Evolutionary conservation across 1,140 invertebrate genomes (phyloP), one percentile per base, ranked within the genome.

Genomic region (Drosophila sp.): DNA sequence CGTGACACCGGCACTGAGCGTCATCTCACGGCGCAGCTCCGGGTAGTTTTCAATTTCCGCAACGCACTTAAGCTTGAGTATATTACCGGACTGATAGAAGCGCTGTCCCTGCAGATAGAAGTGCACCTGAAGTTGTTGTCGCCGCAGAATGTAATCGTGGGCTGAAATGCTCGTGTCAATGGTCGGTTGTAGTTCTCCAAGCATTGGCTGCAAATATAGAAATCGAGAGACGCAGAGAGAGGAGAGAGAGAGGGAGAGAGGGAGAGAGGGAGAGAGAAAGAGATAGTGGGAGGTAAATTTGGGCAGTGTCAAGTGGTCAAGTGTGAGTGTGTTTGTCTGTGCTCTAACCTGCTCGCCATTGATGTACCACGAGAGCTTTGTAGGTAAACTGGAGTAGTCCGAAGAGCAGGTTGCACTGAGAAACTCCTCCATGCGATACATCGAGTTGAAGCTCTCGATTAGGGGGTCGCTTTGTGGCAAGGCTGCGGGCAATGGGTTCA

Each of bases 361-460:
- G 75, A 95, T 94, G 80, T 93, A 94, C 94, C 94, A 95, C 58
- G 93, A 93, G 57, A 95, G 92, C 50, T 93, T 93, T 7, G 94
- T 93, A 8, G 94, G 93, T 29, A 94, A 93, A 76, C 94, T 93
- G 11, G 94, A 94, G 74, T 92, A 93, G 78, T 93, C 93, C 16
- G 94, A 94, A 36, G 93, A 92, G 90, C 94, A 94, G 80, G 94
- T 94, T 45, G 94, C 93, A 48, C 92, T 92, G 45, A 94, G 91
- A 61, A 92, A 92, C 66, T 94, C 94, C 36, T 94, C 94, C 61
- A 94, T 92, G 74, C 90, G 92, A 83, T 93, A 94, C 83, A 92
- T 93, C 72, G 78, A 93, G 83, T 89, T 80, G 27, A 94, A 92
- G 59, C 93, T 93, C 62, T 92, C 92, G 86, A 94, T 94, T 43